phyloP scores from a whole-genome alignment of 2,888 invertebrate species.

The Siphlonurus alternatus region DNA sequence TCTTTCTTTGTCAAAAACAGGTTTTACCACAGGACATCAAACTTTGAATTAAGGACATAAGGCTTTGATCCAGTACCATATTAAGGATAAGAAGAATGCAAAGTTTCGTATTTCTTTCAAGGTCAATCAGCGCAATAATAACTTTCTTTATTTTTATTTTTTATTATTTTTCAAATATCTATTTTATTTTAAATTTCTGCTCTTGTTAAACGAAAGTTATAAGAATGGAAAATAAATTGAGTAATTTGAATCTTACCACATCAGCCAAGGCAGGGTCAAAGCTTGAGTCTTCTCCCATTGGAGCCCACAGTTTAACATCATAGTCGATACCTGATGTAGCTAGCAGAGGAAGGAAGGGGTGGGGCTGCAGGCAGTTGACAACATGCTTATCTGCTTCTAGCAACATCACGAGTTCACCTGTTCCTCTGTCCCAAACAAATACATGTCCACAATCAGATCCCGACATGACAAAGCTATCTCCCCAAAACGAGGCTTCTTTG shows the following conservation, averaged over 20 bases:
- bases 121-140: too few species aligned
- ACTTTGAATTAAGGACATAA: too few species aligned
- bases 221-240: too few species aligned
- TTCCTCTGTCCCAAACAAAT: conserved; percentile 60
- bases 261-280: conserved; percentile 46
- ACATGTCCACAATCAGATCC: conserved; percentile 84
- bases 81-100: too few species aligned
- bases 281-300: conserved; percentile 37
- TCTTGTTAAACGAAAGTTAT: too few species aligned
- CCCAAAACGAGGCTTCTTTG: conserved; percentile 76
- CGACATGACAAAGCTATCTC: conserved; percentile 60
- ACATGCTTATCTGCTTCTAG: conserved; percentile 66
- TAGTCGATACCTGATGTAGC: conserved; percentile 81
- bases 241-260: conserved; percentile 37
- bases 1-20: too few species aligned
- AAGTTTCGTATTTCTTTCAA: too few species aligned
- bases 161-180: too few species aligned
- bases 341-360: conserved; percentile 54
- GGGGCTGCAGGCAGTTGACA: conserved; percentile 72
- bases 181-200: too few species aligned
- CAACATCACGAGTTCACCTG: conserved; percentile 51
- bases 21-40: too few species aligned
- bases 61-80: too few species aligned
- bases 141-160: too few species aligned
- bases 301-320: conserved; percentile 70